Percentiles rank a stretch among this genome's conserved stretches.
Conservation (phyloP, 2,113 vertebrate genomes). For the Casuarius casuarius region DNA sequence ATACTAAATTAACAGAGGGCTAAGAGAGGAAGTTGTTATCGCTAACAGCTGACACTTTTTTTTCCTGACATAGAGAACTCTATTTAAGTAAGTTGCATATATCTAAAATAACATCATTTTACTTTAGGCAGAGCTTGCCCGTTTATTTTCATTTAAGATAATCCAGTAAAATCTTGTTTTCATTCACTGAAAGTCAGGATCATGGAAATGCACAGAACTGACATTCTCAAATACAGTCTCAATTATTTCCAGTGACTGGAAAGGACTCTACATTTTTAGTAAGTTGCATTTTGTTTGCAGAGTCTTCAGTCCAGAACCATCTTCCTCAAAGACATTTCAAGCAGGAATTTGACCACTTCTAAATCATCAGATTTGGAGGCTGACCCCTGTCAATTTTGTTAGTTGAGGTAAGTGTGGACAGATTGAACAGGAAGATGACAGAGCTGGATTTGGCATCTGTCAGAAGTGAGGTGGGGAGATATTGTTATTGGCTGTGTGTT, state of each 20-base stretch:
- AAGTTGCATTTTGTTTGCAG: background rate
- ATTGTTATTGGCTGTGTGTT: background rate
- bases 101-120: background rate
- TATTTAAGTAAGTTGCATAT: background rate
- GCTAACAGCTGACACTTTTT: background rate
- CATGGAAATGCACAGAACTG: background rate
- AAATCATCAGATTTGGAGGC: background rate
- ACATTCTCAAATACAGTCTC: background rate
- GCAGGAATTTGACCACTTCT: background rate
- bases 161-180: background rate
- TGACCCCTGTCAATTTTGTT: background rate
- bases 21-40: constrained; percentile 4
- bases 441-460: background rate
- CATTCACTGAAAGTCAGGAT: background rate
- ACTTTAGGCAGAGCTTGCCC: background rate
- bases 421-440: background rate
- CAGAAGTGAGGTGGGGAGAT: background rate
- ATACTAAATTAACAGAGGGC: background rate
- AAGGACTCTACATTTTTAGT: background rate
- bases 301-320: background rate
- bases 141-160: background rate
- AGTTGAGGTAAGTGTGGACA: background rate
- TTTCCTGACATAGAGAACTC: background rate
- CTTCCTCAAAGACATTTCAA: background rate
- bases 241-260: background rate